A percentile compares a stretch with the other conserved stretches of the same genome.
Evolutionary conservation across 2,888 invertebrate species (phyloP).

Genomic region (Tenthredo mesomela): DNA sequence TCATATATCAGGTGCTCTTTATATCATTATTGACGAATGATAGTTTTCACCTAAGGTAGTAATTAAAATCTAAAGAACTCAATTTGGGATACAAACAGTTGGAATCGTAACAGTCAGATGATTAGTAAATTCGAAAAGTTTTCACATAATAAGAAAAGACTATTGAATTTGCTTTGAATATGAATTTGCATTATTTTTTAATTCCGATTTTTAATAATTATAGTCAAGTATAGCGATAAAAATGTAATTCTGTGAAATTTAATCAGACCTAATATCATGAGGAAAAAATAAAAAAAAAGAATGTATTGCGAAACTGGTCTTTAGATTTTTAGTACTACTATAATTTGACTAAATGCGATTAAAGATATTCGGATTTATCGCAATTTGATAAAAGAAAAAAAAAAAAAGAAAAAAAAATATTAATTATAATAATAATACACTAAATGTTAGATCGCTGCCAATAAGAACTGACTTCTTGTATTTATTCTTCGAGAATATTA

Average conservation of each 20-base stretch:
- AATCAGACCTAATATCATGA: not conserved
- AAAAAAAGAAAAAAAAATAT: not conserved
- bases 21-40: not conserved
- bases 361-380: not conserved
- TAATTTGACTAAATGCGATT: slow-evolving; percentile 14
- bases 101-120: too few relatives aligned
- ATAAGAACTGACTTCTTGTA: not conserved
- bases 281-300: not conserved
- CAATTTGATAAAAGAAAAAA: slow-evolving; percentile 1
- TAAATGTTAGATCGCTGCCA: slow-evolving; percentile 36
- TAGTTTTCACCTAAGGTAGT: not conserved
- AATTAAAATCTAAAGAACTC: not conserved
- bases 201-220: not conserved
- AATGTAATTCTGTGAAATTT: not conserved
- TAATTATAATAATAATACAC: slow-evolving; percentile 30
- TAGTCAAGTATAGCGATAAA: not conserved
- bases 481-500: not conserved
- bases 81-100: not conserved
- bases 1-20: slow-evolving; percentile 4
- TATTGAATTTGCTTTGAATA: not conserved
- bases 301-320: not conserved
- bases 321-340: slow-evolving; percentile 18
- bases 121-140: too few relatives aligned
- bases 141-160: too few relatives aligned
- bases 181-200: not conserved